These are phyloP conservation scores for Paracanthobrama guichenoti DNA, from an alignment of 2,113 vertebrate species.

Conservation along the genomic window DNA sequence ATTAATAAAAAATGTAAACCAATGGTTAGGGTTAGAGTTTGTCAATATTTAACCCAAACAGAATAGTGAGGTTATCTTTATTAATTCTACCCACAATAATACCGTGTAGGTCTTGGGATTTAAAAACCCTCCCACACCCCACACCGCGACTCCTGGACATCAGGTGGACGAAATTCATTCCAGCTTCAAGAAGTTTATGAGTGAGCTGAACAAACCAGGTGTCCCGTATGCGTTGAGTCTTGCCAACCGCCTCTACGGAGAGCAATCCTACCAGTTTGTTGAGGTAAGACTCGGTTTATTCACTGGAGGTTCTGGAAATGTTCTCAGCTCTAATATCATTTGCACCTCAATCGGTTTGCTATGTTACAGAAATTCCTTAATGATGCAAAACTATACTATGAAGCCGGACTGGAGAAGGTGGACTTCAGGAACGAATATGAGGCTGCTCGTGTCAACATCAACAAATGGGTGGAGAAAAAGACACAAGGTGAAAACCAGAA, in stretches of 20 bases:
- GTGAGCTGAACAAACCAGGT: constrained; percentile 76
- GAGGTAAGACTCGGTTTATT: constrained; percentile 66
- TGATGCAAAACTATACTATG: constrained; percentile 66
- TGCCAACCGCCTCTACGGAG: constrained; percentile 87
- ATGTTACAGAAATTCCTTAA: constrained; percentile 66
- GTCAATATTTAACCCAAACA: no score
- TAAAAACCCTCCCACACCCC: background rate
- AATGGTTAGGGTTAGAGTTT: no score
- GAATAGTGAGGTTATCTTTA: background rate
- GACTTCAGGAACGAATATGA: constrained; percentile 64
- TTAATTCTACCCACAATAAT: background rate
- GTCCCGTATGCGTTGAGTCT: constrained; percentile 78
- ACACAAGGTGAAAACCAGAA: constrained; percentile 68
- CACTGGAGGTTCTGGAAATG: background rate
- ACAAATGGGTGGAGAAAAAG: constrained; percentile 75
- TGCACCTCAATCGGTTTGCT: background rate
- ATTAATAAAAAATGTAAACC: no score
- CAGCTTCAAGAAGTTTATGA: constrained; percentile 74
- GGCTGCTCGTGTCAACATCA: constrained; percentile 70
- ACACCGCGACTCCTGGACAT: background rate
- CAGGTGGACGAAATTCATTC: constrained; percentile 71
- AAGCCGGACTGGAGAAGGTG: constrained; percentile 71
- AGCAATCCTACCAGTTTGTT: constrained; percentile 83
- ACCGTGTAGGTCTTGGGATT: background rate
- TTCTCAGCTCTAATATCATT: background rate